phyloP scores from a whole-genome alignment of 2,797 vertebrate species.

The Onychomys torridus region DNA sequence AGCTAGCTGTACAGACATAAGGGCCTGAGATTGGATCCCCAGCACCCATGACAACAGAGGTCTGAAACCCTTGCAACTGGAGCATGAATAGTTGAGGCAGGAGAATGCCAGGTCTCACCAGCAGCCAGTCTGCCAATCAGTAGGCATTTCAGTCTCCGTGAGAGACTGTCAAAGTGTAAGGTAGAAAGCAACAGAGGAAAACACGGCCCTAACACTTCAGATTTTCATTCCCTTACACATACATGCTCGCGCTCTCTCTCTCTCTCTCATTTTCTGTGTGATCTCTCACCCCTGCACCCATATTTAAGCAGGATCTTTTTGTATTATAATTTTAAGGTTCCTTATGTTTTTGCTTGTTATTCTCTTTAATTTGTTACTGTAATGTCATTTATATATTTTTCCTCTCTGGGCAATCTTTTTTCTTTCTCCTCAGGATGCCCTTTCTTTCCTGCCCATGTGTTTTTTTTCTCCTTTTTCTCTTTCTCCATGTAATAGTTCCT shows the following conservation, averaged over 20 bases:
- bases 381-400: not conserved
- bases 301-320: not conserved
- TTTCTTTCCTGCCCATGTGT: not conserved
- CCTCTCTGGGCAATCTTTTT: not conserved
- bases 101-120: not conserved
- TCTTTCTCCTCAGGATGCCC: not conserved
- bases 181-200: not conserved
- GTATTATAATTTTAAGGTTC: not conserved
- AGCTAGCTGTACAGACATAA: not conserved
- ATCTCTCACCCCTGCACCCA: not conserved
- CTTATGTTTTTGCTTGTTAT: not conserved
- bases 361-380: not conserved
- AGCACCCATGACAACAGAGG: not conserved
- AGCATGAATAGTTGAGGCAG: not conserved
- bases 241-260: not conserved
- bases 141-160: not conserved
- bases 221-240: not conserved
- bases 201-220: no score
- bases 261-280: not conserved
- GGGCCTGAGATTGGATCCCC: not conserved
- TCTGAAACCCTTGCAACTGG: not conserved
- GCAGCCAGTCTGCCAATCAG: not conserved
- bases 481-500: not conserved
- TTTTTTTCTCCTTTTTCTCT: not conserved
- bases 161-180: not conserved